A percentile compares a stretch with the other conserved stretches of the same genome.
Evolutionary conservation across 2,113 vertebrate genomes (phyloP).

Genomic region (Microtus pennsylvanicus): DNA sequence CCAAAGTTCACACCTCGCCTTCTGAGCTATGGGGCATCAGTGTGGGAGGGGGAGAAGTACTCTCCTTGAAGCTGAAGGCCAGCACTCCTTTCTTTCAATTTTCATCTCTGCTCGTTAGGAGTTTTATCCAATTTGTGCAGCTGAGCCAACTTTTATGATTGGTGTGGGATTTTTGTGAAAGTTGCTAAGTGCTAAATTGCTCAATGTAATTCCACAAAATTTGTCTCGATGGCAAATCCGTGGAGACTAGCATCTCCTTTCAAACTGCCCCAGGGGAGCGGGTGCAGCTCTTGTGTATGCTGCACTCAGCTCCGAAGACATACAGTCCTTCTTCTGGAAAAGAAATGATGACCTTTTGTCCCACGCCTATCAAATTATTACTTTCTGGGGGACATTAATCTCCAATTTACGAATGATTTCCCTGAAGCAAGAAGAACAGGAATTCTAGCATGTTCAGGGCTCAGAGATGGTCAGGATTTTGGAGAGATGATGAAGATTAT

Average conservation of each 20-base stretch:
- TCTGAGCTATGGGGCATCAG: slow-evolving; percentile 58
- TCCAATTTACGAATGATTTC: slow-evolving; percentile 44
- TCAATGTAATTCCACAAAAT: slow-evolving; percentile 84
- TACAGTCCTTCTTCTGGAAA: slow-evolving; percentile 56
- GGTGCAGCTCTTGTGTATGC: slow-evolving; percentile 12
- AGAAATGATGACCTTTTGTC: background rate
- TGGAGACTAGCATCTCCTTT: slow-evolving; percentile 75
- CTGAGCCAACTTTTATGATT: slow-evolving; percentile 85
- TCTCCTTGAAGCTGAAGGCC: slow-evolving; percentile 63
- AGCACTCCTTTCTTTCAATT: slow-evolving; percentile 78
- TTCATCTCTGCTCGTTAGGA: slow-evolving; percentile 82
- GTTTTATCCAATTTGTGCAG: slow-evolving; percentile 79
- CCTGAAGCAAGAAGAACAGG: background rate
- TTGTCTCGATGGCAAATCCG: slow-evolving; percentile 77
- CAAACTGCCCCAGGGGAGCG: slow-evolving; percentile 40
- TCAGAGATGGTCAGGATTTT: slow-evolving; percentile 15
- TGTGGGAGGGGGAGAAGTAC: slow-evolving; percentile 65
- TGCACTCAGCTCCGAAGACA: background rate
- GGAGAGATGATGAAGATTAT: slow-evolving; percentile 22
- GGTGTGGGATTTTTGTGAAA: slow-evolving; percentile 86
- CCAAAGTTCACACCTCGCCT: slow-evolving; percentile 52
- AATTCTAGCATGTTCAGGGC: background rate
- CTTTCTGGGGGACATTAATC: background rate
- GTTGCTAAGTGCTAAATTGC: slow-evolving; percentile 87
- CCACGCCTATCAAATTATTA: slow-evolving; percentile 38